Conservation (phyloP, 2,888 invertebrate genomes). For the Meganola albula region DNA sequence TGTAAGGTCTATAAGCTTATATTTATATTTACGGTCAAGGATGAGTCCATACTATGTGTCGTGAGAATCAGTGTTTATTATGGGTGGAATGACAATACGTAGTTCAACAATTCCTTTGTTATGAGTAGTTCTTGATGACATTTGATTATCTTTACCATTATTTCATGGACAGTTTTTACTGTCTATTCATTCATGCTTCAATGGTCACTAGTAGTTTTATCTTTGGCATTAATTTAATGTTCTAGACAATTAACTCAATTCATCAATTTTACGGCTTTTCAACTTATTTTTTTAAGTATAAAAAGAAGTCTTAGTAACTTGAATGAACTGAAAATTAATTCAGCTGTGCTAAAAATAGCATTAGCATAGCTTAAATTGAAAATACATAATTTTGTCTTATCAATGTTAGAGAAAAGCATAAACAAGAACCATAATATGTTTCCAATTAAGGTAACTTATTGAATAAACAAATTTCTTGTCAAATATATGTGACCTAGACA, state of each 20-base stretch:
- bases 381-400: too few relatives aligned
- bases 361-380: too few relatives aligned
- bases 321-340: too few relatives aligned
- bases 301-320: too few relatives aligned
- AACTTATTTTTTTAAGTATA: too few relatives aligned
- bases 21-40: conserved; percentile 59
- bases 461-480: background rate
- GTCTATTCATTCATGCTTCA: background rate
- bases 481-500: conserved; percentile 27
- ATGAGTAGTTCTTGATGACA: conserved; percentile 23
- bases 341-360: too few relatives aligned
- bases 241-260: too few relatives aligned
- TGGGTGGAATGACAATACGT: conserved; percentile 33
- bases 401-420: conserved; percentile 1
- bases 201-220: too few relatives aligned
- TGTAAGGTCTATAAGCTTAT: conserved; percentile 25
- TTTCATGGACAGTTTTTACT: conserved; percentile 15
- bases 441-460: too few relatives aligned
- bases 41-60: conserved; percentile 34
- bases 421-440: too few relatives aligned
- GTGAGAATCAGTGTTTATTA: conserved; percentile 42
- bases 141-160: conserved; percentile 16
- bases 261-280: conserved; percentile 7
- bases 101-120: conserved; percentile 36
- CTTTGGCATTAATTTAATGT: too few relatives aligned